These are phyloP conservation scores for Parotocinclus haroldoi DNA, from an alignment of 2,797 vertebrate genomes.

Conservation along the genomic window DNA sequence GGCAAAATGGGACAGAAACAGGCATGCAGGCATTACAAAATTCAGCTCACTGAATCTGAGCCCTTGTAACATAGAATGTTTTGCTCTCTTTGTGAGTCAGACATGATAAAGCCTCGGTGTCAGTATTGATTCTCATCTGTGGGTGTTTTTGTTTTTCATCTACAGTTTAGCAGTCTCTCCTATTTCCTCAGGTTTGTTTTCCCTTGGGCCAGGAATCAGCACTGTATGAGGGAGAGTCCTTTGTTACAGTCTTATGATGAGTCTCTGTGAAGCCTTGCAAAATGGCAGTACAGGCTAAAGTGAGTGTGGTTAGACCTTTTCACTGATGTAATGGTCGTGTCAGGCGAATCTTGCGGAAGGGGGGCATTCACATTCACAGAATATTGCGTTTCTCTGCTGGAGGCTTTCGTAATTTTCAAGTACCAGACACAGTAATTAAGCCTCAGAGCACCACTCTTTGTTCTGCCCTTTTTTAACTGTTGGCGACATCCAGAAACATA, in stretches of 20 bases:
- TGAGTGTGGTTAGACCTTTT: conserved; percentile 8
- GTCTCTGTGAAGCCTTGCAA: conserved; percentile 1
- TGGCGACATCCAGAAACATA: background rate
- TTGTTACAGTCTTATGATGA: background rate
- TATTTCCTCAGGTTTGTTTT: no score
- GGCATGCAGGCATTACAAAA: no score
- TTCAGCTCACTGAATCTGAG: no score
- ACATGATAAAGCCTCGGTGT: no score
- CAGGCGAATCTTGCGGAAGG: conserved; percentile 11
- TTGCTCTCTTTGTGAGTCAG: no score
- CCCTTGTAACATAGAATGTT: no score
- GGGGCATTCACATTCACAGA: conserved; percentile 19
- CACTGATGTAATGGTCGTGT: background rate
- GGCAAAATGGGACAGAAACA: no score
- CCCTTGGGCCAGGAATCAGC: no score
- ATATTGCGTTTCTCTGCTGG: conserved; percentile 20
- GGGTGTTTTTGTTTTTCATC: no score
- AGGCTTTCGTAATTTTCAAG: conserved; percentile 19
- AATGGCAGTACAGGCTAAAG: background rate
- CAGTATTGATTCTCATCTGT: no score
- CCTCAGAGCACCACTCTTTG: conserved; percentile 13
- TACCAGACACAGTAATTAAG: conserved; percentile 23
- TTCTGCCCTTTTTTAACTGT: conserved; percentile 21
- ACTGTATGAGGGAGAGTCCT: conserved; percentile 1
- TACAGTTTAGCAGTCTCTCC: no score